Conservation (phyloP, 1,140 invertebrate genomes). For the Augochlora pura region DNA sequence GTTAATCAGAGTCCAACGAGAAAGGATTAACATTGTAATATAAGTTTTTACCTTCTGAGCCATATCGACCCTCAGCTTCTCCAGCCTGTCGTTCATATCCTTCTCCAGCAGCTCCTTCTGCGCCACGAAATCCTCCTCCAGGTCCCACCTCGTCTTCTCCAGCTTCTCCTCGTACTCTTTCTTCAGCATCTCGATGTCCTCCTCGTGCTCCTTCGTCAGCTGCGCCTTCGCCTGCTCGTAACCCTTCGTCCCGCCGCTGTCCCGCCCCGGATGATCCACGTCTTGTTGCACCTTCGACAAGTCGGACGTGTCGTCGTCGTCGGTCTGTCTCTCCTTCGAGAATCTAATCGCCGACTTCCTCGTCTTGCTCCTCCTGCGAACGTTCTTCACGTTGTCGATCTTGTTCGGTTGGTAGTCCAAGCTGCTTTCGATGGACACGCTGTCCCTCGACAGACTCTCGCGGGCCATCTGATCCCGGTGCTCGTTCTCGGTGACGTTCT, state of each 20-base stretch:
- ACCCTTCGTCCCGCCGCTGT: constrained; percentile 33
- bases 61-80: constrained; percentile 75
- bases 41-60: constrained; percentile 59
- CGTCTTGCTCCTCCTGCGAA: constrained; percentile 62
- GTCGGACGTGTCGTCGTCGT: constrained; percentile 68
- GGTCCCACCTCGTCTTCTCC: constrained; percentile 73
- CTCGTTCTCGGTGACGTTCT: constrained; percentile 76
- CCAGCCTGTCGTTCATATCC: constrained; percentile 73
- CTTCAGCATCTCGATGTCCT: constrained; percentile 60
- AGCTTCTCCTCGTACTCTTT: constrained; percentile 70
- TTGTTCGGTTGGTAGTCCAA: constrained; percentile 58
- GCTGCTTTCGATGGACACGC: constrained; percentile 46
- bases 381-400: constrained; percentile 72
- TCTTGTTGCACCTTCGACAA: constrained; percentile 53
- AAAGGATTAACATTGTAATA: no score
- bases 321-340: constrained; percentile 65
- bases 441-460: constrained; percentile 47
- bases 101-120: constrained; percentile 80
- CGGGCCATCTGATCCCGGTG: constrained; percentile 71
- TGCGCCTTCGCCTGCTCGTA: constrained; percentile 55
- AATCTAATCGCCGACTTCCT: constrained; percentile 62
- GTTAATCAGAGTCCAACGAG: no score
- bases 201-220: constrained; percentile 60
- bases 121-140: constrained; percentile 78
- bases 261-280: constrained; percentile 30